phyloP scores from a whole-genome alignment of 2,888 invertebrate genomes.

The Lydus trimaculatus region DNA sequence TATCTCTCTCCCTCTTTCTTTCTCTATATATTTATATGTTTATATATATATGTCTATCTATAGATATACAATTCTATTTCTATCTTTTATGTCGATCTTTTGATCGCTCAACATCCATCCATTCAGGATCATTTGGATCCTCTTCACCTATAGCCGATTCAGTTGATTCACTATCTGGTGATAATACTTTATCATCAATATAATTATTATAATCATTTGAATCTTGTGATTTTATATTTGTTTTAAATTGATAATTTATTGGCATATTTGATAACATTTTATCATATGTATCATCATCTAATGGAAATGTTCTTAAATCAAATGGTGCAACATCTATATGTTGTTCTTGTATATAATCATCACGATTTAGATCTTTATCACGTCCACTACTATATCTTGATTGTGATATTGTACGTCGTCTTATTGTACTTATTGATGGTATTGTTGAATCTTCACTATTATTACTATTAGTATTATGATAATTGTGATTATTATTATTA shows the following conservation, averaged over 20 bases:
- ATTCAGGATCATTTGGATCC: constrained; percentile 87
- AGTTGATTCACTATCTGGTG: constrained; percentile 62
- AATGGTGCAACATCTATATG: constrained; percentile 69
- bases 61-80: constrained; percentile 15
- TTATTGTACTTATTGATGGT: constrained; percentile 51
- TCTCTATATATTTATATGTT: too few relatives aligned
- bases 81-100: constrained; percentile 57
- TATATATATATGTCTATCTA: too few relatives aligned
- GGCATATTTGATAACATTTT: constrained; percentile 77
- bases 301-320: constrained; percentile 78
- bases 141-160: constrained; percentile 71
- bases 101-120: constrained; percentile 65
- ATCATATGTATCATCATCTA: constrained; percentile 73
- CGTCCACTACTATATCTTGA: constrained; percentile 50
- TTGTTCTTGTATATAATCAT: constrained; percentile 50
- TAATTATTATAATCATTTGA: constrained; percentile 33
- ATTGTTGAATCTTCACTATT: constrained; percentile 26
- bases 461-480: constrained; percentile 9
- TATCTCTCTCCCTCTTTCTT: too few relatives aligned
- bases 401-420: constrained; percentile 64
- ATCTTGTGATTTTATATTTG: constrained; percentile 53
- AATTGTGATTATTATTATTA: constrained; percentile 30
- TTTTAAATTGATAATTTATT: constrained; percentile 63
- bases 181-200: constrained; percentile 43
- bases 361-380: constrained; percentile 47